These are phyloP conservation scores for Palythoa heliodiscus DNA, from an alignment of 92 coral and sea anemone species.

Conservation along the genomic window DNA sequence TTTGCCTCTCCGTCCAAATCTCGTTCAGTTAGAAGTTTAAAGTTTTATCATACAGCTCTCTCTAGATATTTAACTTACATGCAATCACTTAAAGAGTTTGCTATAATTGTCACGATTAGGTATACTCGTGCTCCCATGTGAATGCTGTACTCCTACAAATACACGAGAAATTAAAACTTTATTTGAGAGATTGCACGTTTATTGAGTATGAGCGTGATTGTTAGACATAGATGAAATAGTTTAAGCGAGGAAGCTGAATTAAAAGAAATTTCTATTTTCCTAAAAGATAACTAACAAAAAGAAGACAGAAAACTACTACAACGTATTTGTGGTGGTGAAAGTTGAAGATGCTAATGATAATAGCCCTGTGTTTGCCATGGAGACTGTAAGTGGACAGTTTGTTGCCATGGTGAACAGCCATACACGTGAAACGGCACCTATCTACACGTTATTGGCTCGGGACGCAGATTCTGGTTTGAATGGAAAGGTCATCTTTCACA, in stretches of 20 bases:
- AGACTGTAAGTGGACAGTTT: slow-evolving; percentile 58
- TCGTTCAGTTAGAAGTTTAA: too few species aligned
- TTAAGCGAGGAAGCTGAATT: neutral
- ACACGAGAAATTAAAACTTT: too few species aligned
- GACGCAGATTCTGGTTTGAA: slow-evolving; percentile 83
- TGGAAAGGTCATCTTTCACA: slow-evolving; percentile 64
- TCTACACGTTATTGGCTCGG: slow-evolving; percentile 69
- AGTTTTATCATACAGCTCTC: too few species aligned
- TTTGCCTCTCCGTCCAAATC: neutral
- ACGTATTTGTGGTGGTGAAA: slow-evolving; percentile 67
- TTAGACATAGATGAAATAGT: too few species aligned
- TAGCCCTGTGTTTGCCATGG: slow-evolving; percentile 72
- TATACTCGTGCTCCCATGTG: too few species aligned
- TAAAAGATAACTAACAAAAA: slow-evolving; percentile 43
- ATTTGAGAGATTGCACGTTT: too few species aligned
- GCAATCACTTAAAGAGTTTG: too few species aligned
- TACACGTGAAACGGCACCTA: slow-evolving; percentile 69
- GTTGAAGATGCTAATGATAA: slow-evolving; percentile 90
- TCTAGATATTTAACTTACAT: too few species aligned
- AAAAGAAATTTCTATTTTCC: neutral
- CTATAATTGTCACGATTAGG: too few species aligned
- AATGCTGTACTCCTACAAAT: too few species aligned
- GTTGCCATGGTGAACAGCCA: slow-evolving; percentile 68
- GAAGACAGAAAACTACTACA: slow-evolving; percentile 65
- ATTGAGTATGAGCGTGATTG: too few species aligned